phyloP scores from a whole-genome alignment of 2,113 vertebrate species.

The Pitta sordida region DNA sequence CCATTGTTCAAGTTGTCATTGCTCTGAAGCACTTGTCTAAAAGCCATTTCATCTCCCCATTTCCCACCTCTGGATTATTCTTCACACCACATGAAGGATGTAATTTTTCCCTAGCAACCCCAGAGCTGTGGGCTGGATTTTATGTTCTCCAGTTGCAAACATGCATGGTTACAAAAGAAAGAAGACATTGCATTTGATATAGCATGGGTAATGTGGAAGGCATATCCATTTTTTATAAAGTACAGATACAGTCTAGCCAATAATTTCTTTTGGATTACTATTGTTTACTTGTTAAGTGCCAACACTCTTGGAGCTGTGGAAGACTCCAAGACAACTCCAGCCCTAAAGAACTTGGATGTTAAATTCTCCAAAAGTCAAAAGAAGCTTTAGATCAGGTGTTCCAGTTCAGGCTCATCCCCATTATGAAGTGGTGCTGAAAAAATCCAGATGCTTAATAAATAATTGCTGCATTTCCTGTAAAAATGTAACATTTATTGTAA shows the following conservation, averaged over 20 bases:
- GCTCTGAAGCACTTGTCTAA: accelerated
- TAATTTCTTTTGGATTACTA: conserved; percentile 39
- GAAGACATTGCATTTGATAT: background rate
- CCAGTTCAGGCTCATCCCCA: conserved; percentile 49
- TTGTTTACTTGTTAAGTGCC: conserved; percentile 52
- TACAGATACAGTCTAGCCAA: background rate
- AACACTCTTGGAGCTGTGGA: conserved; percentile 37
- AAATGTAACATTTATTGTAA: conserved; percentile 43
- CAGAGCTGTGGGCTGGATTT: background rate
- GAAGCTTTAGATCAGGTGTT: conserved; percentile 55
- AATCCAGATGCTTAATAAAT: conserved; percentile 57
- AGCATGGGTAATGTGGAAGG: background rate
- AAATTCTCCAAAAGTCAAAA: conserved; percentile 34
- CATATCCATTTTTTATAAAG: background rate
- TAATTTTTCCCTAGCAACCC: background rate
- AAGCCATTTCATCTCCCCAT: background rate
- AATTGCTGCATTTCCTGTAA: conserved; percentile 18
- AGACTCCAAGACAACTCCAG: conserved; percentile 18
- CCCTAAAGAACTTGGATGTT: conserved; percentile 37
- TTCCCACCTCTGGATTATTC: background rate
- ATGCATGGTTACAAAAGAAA: background rate
- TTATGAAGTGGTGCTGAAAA: conserved; percentile 64
- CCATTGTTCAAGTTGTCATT: background rate
- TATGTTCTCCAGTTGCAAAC: background rate
- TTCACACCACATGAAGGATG: background rate